Conservation (phyloP, 2,113 vertebrate genomes). For the Jacana jacana region DNA sequence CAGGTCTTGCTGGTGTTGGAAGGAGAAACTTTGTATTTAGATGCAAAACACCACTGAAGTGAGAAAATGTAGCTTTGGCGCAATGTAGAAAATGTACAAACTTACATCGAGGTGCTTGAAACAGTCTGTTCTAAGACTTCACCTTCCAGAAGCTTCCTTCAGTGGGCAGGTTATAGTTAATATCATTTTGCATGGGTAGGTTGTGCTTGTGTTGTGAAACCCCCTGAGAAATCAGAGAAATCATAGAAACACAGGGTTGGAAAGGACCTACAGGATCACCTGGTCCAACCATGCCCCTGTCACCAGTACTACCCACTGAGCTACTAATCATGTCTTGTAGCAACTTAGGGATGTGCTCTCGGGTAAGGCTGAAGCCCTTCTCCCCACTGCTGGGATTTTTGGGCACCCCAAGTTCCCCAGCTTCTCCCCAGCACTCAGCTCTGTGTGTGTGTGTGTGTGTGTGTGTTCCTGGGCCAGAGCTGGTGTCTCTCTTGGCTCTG, state of each 20-base stretch:
- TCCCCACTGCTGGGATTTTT: background rate
- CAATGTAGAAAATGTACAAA: accelerated
- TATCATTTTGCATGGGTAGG: accelerated
- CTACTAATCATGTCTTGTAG: no score
- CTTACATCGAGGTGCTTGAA: background rate
- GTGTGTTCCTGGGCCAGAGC: background rate
- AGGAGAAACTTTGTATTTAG: background rate
- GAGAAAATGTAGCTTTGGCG: background rate
- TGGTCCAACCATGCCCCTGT: no score
- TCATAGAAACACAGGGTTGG: no score
- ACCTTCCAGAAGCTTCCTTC: background rate
- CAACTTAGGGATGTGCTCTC: background rate
- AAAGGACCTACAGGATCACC: no score
- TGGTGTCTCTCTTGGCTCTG: background rate
- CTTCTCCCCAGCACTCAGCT: background rate
- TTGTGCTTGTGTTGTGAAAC: background rate
- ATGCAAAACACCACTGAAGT: background rate
- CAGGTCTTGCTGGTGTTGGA: accelerated
- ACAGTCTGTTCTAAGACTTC: background rate
- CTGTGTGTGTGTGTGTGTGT: background rate
- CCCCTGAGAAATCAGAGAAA: no score
- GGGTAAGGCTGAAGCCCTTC: background rate
- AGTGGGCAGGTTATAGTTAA: accelerated
- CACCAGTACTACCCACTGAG: no score
- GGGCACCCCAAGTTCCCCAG: background rate